Conservation (phyloP, 2,113 vertebrate genomes). For the Elgaria multicarinata region DNA sequence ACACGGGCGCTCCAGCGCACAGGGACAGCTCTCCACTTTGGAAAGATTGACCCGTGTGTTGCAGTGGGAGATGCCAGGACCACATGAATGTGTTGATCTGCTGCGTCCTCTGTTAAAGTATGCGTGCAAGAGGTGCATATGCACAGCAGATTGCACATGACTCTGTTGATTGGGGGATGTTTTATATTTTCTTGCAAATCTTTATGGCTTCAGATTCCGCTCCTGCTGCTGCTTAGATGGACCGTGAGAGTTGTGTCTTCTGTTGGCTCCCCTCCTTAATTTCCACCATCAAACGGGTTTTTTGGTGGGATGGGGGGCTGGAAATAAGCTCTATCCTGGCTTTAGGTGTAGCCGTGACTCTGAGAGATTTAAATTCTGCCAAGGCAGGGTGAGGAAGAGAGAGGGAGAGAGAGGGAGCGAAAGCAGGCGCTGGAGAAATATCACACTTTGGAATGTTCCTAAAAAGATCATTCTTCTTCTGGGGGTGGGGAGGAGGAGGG, state of each 20-base stretch:
- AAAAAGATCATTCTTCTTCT: constrained; percentile 20
- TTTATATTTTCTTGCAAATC: not conserved
- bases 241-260: not conserved
- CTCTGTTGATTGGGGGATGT: not conserved
- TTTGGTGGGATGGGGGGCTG: not conserved
- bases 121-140: not conserved
- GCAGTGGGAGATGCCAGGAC: not conserved
- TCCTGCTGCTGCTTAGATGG: no score
- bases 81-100: not conserved
- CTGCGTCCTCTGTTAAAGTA: not conserved
- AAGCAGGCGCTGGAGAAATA: fast-evolving
- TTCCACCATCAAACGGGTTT: not conserved
- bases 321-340: not conserved
- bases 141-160: not conserved
- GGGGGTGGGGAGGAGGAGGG: not conserved
- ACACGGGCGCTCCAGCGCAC: not conserved
- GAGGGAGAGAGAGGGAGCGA: not conserved
- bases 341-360: not conserved
- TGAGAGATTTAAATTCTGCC: not conserved
- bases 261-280: not conserved
- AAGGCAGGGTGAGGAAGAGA: not conserved
- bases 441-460: constrained; percentile 41
- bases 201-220: not conserved
- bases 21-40: not conserved
- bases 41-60: not conserved